Conservation (phyloP, 1,140 invertebrate genomes). For the Latrodectus geometricus region DNA sequence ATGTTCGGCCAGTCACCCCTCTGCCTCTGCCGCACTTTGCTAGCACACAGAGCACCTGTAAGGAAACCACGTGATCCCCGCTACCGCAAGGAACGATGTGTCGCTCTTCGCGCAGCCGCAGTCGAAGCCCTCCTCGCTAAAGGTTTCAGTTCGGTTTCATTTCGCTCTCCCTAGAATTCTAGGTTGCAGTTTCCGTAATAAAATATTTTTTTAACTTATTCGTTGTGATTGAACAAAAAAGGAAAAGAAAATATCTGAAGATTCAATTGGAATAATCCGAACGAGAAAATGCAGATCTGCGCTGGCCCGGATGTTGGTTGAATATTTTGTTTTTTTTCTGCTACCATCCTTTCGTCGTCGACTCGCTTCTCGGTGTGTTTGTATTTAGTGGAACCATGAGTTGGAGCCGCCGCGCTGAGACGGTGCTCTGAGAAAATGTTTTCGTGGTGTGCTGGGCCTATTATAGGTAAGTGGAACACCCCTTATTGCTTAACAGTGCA, state of each 20-base stretch:
- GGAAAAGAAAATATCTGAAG: not conserved
- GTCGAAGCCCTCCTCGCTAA: constrained; percentile 7
- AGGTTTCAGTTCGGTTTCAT: constrained; percentile 4
- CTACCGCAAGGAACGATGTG: constrained; percentile 49
- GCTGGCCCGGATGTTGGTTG: constrained; percentile 47
- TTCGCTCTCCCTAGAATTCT: constrained; percentile 21
- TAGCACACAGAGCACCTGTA: constrained; percentile 39
- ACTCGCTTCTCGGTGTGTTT: constrained; percentile 25
- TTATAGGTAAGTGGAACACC: constrained; percentile 7
- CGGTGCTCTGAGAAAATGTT: constrained; percentile 44
- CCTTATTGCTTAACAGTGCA: not conserved
- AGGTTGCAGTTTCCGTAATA: not conserved
- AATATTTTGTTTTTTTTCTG: constrained; percentile 31
- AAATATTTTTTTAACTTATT: not conserved
- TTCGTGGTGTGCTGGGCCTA: constrained; percentile 49
- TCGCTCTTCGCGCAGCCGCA: constrained; percentile 41
- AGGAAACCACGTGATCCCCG: constrained; percentile 51
- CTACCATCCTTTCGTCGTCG: not conserved
- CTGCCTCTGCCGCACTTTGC: constrained; percentile 25
- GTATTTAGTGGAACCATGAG: constrained; percentile 24
- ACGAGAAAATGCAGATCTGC: constrained; percentile 49
- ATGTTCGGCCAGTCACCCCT: constrained; percentile 49
- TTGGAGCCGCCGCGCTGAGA: constrained; percentile 7
- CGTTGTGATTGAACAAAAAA: not conserved
- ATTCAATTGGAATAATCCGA: not conserved